These are phyloP conservation scores for Cydia splendana DNA, from an alignment of 1,140 invertebrate genomes.

Conservation along the genomic window DNA sequence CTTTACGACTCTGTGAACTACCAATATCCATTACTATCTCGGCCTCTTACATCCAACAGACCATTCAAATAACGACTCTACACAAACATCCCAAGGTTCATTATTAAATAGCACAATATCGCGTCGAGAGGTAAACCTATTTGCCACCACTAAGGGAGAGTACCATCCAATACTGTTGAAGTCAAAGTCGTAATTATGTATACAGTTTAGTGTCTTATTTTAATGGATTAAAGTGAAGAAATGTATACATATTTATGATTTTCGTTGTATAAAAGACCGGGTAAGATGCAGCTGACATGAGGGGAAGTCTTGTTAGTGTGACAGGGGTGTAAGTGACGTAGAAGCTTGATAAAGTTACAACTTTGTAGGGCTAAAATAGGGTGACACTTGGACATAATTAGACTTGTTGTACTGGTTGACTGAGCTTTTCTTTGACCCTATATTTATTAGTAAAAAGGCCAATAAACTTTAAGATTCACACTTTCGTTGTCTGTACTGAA, in stretches of 20 bases:
- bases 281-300: background rate
- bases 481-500: background rate
- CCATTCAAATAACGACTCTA: background rate
- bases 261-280: background rate
- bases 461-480: background rate
- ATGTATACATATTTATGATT: too few species aligned
- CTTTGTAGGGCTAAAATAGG: background rate
- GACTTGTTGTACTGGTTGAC: slow-evolving; percentile 7
- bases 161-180: background rate
- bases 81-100: background rate
- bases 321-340: background rate
- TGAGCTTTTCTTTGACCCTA: background rate
- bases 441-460: background rate
- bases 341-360: background rate
- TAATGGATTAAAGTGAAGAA: too few species aligned
- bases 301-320: background rate
- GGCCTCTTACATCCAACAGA: background rate
- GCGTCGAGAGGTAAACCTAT: background rate
- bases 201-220: too few species aligned
- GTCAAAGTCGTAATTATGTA: too few species aligned
- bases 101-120: background rate
- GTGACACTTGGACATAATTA: background rate
- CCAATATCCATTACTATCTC: slow-evolving; percentile 11
- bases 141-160: slow-evolving; percentile 3
- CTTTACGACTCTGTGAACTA: background rate